Conservation (phyloP, 2,113 vertebrate species). For the Crypturellus undulatus region DNA sequence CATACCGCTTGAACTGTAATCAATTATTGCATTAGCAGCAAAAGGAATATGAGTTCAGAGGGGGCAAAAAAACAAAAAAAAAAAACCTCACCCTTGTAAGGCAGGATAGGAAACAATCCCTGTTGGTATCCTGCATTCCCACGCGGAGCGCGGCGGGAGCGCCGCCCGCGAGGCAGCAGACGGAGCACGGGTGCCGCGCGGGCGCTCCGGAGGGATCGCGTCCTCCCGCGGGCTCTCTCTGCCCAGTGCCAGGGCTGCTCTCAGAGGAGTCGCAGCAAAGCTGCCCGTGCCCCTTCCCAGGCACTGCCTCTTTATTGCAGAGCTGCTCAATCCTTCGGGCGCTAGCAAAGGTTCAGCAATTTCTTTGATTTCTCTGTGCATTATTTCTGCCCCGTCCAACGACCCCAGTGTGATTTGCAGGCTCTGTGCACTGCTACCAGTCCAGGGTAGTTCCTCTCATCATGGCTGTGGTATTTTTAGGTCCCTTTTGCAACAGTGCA, state of each 20-base stretch:
- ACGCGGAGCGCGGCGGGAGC: too few relatives aligned
- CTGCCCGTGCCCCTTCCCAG: not conserved
- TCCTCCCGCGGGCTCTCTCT: not conserved
- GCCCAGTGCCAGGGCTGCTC: not conserved
- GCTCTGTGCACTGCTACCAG: not conserved
- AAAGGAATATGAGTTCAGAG: not conserved
- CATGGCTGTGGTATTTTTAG: not conserved
- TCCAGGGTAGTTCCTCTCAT: not conserved
- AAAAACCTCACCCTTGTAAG: not conserved
- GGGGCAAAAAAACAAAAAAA: too few relatives aligned
- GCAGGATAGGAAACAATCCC: not conserved
- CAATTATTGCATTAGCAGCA: not conserved
- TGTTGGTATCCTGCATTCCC: not conserved
- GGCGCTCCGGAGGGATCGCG: not conserved
- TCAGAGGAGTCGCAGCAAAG: not conserved
- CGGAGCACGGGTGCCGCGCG: not conserved
- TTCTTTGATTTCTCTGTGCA: not conserved
- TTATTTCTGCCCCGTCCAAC: not conserved
- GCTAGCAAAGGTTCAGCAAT: not conserved
- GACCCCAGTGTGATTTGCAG: not conserved
- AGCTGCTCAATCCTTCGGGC: not conserved
- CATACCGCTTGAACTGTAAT: not conserved
- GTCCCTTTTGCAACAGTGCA: not conserved
- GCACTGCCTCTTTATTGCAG: not conserved
- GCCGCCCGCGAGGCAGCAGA: not conserved